Base-by-base conservation (phyloP, 1,140 invertebrate genomes). In the Trinorchestia longiramus region DNA sequence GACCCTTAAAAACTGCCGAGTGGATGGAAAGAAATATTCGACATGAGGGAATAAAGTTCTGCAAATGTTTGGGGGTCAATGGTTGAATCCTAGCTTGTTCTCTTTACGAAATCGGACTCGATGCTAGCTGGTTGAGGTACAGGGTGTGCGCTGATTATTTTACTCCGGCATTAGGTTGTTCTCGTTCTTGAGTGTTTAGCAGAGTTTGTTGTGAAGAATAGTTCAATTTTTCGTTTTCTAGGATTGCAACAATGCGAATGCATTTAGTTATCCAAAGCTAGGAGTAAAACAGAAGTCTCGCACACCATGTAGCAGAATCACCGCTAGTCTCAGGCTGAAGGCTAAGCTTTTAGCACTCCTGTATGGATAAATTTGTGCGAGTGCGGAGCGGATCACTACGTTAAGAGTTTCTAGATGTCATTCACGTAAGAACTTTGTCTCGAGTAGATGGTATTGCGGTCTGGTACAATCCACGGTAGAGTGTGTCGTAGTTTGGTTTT, bases 401-500 rank as follows among this genome's bases (percentile, higher is more conserved):
- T 77, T 15, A 11, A n/a, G 62, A 77, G 62, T 77, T 77, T 36
- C 15, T 28, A 23, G 62, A 36, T 77, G 28, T 53, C 47, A 53
- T 77, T 77, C 62, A 28, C 62, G 36, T 77, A 77, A 77, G 11
- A 36, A 77, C 62, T 77, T 77, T 77, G 62, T 77, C 62, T 77
- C 62, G 62, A 77, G 47, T 53, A 53, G 28, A 77, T 77, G 62
- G 62, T 11, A 77, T 77, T 28, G 88, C 36, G 88, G 43, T 90
- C 41, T 42, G 88, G 88, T 90, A 90, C 88, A 90, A 90, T 90
- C 88, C 88, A 90, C n/a, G 4, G 88, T 90, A 94, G 44, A 43
- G 44, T 23, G 92, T 94, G 44, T 47, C 44, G 92, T 94, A 94
- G 92, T 94, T 94, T 43, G 43, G 43, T 45, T 94, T 94, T 94